Evolutionary conservation across 2,113 vertebrate species (phyloP).

Genomic region (Haemorhous mexicanus): DNA sequence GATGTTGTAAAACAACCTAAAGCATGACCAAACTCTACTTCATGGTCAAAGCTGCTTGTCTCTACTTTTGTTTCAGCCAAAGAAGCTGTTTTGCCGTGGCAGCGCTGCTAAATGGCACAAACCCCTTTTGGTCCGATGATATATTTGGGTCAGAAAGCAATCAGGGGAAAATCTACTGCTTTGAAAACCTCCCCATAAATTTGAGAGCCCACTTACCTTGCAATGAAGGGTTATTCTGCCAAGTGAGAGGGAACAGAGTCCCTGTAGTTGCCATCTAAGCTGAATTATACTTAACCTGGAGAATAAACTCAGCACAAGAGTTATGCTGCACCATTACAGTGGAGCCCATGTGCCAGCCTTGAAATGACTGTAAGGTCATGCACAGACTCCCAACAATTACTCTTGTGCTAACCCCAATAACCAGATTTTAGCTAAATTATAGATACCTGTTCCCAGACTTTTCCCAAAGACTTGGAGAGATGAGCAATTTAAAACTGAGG

Average conservation of each 20-base stretch:
- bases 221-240: neutral
- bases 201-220: neutral
- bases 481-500: neutral
- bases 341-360: neutral
- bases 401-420: neutral
- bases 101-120: neutral
- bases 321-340: neutral
- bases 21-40: neutral
- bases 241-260: neutral
- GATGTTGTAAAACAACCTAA: neutral
- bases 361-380: neutral
- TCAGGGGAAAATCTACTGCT: neutral
- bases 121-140: neutral
- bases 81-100: neutral
- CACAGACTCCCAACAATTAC: neutral
- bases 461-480: neutral
- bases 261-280: neutral
- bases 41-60: neutral
- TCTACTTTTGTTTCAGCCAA: neutral
- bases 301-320: neutral
- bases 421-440: neutral
- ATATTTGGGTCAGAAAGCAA: neutral
- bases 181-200: neutral
- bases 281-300: neutral
- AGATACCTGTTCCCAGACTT: neutral